These are phyloP conservation scores for Pachypanchax playfairii DNA, from an alignment of 2,113 vertebrate species.

Conservation along the genomic window DNA sequence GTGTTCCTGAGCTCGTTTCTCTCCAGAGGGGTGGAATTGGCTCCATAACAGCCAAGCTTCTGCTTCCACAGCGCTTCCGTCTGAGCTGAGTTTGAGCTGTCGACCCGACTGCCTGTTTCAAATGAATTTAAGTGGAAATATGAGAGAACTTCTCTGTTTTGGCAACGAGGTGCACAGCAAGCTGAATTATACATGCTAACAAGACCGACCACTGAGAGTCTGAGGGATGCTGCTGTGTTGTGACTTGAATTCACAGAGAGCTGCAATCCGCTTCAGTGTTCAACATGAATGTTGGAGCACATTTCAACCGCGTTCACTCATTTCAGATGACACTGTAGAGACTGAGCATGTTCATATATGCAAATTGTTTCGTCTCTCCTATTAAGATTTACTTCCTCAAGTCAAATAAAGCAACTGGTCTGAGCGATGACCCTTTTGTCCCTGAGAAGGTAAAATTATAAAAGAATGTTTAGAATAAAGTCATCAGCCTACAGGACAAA, in stretches of 20 bases:
- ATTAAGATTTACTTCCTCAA: too few relatives aligned
- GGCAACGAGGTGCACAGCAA: conserved; percentile 42
- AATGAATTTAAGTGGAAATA: conserved; percentile 40
- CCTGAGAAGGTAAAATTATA: background rate
- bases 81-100: conserved; percentile 14
- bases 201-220: conserved; percentile 16
- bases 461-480: too few relatives aligned
- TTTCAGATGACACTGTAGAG: background rate
- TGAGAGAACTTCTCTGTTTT: conserved; percentile 45
- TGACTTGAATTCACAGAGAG: conserved; percentile 6
- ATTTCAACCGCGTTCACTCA: background rate
- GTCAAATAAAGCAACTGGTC: too few relatives aligned
- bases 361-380: too few relatives aligned
- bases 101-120: conserved; percentile 20
- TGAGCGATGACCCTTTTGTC: background rate
- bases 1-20: conserved; percentile 45
- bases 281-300: background rate
- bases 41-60: conserved; percentile 30
- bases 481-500: too few relatives aligned
- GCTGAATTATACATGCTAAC: conserved; percentile 62
- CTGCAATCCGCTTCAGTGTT: background rate
- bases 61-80: conserved; percentile 30
- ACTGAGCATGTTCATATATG: too few relatives aligned
- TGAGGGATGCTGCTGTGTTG: conserved; percentile 26
- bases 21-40: conserved; percentile 50